Percentiles rank a stretch among this genome's conserved stretches.
Conservation (phyloP, 2,113 vertebrate genomes). For the Bambusicola thoracicus region DNA sequence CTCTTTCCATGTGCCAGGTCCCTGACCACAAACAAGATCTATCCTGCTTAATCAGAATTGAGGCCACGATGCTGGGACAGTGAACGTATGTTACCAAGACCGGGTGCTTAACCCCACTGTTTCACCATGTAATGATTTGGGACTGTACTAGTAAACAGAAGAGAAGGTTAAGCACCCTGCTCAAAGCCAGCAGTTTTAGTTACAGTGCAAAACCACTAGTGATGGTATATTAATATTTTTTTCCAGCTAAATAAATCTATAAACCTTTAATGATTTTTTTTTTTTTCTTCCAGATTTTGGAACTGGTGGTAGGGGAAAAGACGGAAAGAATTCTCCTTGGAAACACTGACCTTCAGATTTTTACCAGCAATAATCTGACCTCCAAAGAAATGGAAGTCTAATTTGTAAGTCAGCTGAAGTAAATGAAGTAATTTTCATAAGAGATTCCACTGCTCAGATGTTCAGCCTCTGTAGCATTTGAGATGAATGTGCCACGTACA, state of each 20-base stretch:
- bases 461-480: not conserved
- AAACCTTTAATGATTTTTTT: not conserved
- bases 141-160: constrained; percentile 25
- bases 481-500: not conserved
- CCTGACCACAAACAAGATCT: not conserved
- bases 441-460: not conserved
- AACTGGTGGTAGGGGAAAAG: not conserved
- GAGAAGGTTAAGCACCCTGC: not conserved
- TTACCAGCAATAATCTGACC: not conserved
- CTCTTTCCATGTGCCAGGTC: not conserved
- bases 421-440: not conserved
- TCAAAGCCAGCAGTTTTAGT: constrained; percentile 55
- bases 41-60: not conserved
- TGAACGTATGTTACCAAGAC: not conserved
- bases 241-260: not conserved
- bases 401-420: not conserved
- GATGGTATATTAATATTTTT: not conserved
- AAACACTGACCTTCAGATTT: not conserved
- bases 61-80: not conserved
- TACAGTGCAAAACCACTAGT: constrained; percentile 7
- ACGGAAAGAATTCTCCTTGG: not conserved
- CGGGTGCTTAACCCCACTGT: not conserved
- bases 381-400: not conserved
- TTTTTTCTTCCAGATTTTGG: not conserved
- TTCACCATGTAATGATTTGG: accelerated